Base-by-base conservation (phyloP, 2,888 invertebrate genomes). In the Calliphora vomitoria region DNA sequence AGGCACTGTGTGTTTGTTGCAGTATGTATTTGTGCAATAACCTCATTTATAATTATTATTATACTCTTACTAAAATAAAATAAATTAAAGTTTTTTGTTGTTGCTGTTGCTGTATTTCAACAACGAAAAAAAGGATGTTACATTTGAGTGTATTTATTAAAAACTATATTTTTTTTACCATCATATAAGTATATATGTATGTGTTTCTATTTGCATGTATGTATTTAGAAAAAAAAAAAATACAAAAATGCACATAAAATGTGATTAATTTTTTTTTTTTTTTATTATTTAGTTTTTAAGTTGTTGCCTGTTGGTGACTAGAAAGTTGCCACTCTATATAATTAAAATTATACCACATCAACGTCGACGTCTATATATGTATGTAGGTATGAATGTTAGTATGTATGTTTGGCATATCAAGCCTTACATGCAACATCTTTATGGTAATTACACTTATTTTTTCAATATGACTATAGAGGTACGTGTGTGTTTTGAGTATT, bases 301-400 rank as follows among this genome's bases (percentile, higher is more conserved):
- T 81, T 85, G 82, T 55, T 74, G 66, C 8, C 3, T 66, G 69
- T 78, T 83, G 76, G 85, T 55, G 75, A 83, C 82, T 86, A 80
- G 84, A 86, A 84, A 87, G 87, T 87, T 87, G 87, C 84, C 74
- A 85, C 80, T 85, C 85, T 81, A 85, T 85, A 85, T 85, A 81
- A 85, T 85, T 85, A 85, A 85, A 75, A 81, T 85, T 81, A 81
- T 81, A 64, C 69, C 68, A 75, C 74, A 69, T 75, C 85, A 85
- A 75, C 55, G 25, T 69, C 55, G 81, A 72, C 84, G 74, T 83
- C 62, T 58, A 10, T 44, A 31, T 25, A 50, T n/a, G 55, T 38
- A 64, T 10, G 41, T 58, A 79, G 13, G 2, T 38, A 50, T 41
- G 8, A 50, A 31, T 0, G 31, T 1, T 4, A 4, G 31, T 31